Evolutionary conservation across 2,113 vertebrate species (phyloP).

Genomic region (Mystacornis crossleyi): DNA sequence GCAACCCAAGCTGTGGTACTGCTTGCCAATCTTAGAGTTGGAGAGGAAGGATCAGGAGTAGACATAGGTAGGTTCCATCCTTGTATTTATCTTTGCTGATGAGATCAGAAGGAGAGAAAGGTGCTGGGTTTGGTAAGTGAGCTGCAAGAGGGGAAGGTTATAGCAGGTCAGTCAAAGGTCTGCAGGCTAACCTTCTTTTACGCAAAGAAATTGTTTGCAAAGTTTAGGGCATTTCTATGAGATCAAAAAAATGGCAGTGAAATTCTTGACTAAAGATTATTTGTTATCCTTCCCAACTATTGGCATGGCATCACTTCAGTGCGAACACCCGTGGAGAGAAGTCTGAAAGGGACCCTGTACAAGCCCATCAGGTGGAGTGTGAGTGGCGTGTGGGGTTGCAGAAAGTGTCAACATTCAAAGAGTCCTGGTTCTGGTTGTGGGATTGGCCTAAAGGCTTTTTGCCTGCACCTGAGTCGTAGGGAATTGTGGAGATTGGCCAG

Average conservation of each 20-base stretch:
- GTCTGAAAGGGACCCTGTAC: not conserved
- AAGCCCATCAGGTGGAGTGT: not conserved
- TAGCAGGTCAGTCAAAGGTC: not conserved
- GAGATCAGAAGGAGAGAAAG: not conserved
- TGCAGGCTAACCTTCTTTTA: not conserved
- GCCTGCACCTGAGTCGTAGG: not conserved
- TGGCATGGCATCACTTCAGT: not conserved
- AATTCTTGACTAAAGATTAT: not conserved
- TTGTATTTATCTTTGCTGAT: not conserved
- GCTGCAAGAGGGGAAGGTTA: not conserved
- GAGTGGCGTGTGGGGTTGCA: not conserved
- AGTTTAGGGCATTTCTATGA: not conserved
- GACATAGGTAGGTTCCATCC: not conserved
- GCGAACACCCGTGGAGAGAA: not conserved
- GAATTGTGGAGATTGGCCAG: not conserved
- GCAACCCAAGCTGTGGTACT: not conserved
- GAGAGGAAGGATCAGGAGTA: not conserved
- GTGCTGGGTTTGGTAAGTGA: not conserved
- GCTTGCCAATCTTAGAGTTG: not conserved
- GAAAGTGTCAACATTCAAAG: not conserved
- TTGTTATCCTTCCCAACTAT: not conserved
- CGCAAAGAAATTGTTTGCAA: not conserved
- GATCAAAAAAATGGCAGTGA: not conserved
- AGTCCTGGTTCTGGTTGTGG: not conserved
- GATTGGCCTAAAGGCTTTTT: not conserved